Evolutionary conservation across 2,113 vertebrate genomes (phyloP).

Genomic region (Tetrao urogallus): DNA sequence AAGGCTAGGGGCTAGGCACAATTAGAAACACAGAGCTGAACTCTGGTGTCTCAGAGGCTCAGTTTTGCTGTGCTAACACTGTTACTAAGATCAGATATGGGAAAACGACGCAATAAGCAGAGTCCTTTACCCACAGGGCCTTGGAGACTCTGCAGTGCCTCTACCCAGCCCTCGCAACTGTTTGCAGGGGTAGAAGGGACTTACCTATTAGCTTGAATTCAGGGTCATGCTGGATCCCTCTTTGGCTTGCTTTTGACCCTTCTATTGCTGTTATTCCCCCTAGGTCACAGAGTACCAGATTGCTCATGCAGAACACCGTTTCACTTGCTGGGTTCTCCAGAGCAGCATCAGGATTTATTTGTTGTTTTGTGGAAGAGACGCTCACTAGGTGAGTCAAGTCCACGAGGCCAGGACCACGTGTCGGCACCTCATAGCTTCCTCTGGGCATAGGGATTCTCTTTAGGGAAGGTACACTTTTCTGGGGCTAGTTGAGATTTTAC

Average conservation of each 20-base stretch:
- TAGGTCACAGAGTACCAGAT: not conserved
- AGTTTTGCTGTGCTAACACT: not conserved
- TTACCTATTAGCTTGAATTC: not conserved
- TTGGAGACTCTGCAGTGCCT: not conserved
- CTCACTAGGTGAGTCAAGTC: not conserved
- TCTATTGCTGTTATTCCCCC: accelerated
- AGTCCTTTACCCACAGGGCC: accelerated
- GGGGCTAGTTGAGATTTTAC: not conserved
- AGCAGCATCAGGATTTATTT: not conserved
- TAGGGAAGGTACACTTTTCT: not conserved
- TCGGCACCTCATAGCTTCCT: not conserved
- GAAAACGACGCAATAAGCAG: no score
- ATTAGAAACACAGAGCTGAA: not conserved
- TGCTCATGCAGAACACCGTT: not conserved
- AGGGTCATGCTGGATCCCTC: not conserved
- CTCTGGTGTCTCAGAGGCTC: accelerated
- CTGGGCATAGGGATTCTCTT: not conserved
- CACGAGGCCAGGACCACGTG: accelerated
- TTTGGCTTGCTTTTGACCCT: not conserved
- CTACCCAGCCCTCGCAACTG: not conserved
- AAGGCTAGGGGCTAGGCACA: not conserved
- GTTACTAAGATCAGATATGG: accelerated
- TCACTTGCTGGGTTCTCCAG: not conserved
- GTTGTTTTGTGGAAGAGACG: not conserved
- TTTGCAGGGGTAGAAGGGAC: not conserved